Conservation (phyloP, 2,113 vertebrate species). For the Cynoglossus semilaevis region DNA sequence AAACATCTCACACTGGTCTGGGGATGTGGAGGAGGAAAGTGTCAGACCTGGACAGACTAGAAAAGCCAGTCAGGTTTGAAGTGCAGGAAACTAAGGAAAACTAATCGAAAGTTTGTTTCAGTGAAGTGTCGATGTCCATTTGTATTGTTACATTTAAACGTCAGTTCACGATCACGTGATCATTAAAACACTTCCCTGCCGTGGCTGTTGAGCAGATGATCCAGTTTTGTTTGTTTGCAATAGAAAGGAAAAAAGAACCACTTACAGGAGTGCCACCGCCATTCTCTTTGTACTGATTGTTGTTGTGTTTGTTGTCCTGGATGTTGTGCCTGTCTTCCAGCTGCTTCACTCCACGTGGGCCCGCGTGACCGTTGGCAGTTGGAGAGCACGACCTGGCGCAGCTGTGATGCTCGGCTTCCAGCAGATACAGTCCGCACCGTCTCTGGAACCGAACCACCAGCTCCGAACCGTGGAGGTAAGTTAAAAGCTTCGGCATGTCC, state of each 20-base stretch:
- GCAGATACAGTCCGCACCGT: constrained; percentile 82
- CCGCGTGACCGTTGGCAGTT: neutral
- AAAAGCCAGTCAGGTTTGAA: constrained; percentile 61
- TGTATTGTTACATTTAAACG: too few species aligned
- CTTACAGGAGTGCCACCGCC: constrained; percentile 42
- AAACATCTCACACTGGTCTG: neutral
- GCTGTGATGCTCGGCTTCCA: constrained; percentile 18
- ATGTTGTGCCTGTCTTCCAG: neutral
- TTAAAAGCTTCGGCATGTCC: constrained; percentile 63
- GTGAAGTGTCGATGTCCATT: too few species aligned
- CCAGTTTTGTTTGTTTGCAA: neutral
- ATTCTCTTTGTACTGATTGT: constrained; percentile 11
- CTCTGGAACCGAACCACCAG: constrained; percentile 89
- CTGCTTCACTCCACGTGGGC: constrained; percentile 2
- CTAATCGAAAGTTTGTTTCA: too few species aligned
- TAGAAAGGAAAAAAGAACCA: neutral
- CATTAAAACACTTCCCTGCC: too few species aligned
- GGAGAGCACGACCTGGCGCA: neutral
- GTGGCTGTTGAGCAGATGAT: too few species aligned
- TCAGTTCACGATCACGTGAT: too few species aligned
- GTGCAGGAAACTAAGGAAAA: too few species aligned
- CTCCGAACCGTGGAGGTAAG: constrained; percentile 77
- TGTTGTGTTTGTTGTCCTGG: constrained; percentile 55
- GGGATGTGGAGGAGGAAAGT: neutral
- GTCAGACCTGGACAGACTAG: constrained; percentile 62